These are phyloP conservation scores for Brenthis daphne DNA, from an alignment of 2,888 invertebrate species.

Conservation along the genomic window DNA sequence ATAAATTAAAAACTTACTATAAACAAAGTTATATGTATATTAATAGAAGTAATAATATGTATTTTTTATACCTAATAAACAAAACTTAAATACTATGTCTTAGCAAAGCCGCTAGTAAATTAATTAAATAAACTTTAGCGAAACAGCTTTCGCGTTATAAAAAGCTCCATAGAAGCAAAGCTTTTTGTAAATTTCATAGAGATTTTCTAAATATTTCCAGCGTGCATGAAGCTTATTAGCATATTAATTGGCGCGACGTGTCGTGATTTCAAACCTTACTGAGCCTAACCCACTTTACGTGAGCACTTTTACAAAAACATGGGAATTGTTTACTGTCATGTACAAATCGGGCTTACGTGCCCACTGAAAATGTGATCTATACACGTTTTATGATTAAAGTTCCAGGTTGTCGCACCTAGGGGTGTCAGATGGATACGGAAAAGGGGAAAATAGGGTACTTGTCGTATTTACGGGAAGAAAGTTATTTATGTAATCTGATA, in stretches of 20 bases:
- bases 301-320: slow-evolving; percentile 26
- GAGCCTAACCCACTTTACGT: slow-evolving; percentile 12
- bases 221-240: slow-evolving; percentile 35
- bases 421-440: background rate
- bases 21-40: no score
- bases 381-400: slow-evolving; percentile 22
- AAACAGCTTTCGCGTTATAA: background rate
- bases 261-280: slow-evolving; percentile 35
- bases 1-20: no score
- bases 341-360: slow-evolving; percentile 29
- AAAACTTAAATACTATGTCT: background rate
- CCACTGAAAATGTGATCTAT: slow-evolving; percentile 23
- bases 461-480: no score
- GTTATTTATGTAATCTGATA: no score
- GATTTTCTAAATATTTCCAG: slow-evolving; percentile 16
- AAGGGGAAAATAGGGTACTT: no score
- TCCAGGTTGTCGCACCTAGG: slow-evolving; percentile 8
- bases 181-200: slow-evolving; percentile 5
- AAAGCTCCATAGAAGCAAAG: background rate
- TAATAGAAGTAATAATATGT: no score
- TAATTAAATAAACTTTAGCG: no score
- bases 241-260: slow-evolving; percentile 43
- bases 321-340: slow-evolving; percentile 33
- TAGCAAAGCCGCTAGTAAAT: no score
- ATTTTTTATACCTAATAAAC: no score